Evolutionary conservation across 2,113 vertebrate genomes (phyloP).

Genomic region (Petrocephalus microphthalmus): DNA sequence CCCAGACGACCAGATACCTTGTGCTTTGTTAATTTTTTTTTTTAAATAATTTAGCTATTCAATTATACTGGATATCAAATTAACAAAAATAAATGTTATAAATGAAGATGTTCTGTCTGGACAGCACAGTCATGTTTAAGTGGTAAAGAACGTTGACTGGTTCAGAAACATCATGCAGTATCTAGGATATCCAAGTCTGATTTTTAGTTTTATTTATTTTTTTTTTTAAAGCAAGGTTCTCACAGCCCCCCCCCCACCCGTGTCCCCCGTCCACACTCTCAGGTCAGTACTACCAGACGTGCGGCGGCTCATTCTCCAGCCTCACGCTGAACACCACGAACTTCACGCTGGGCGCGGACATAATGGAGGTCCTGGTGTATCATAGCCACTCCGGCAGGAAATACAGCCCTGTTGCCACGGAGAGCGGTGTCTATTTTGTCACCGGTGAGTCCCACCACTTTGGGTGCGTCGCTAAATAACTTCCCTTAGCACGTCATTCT

Average conservation of each 20-base stretch:
- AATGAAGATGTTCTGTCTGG: background rate
- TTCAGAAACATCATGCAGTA: background rate
- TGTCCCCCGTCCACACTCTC: background rate
- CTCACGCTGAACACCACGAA: conserved; percentile 78
- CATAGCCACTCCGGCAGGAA: conserved; percentile 59
- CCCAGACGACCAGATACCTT: too few relatives aligned
- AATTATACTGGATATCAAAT: background rate
- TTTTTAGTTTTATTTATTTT: background rate
- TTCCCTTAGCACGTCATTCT: too few relatives aligned
- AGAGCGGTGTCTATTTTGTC: conserved; percentile 63
- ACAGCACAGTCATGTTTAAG: background rate
- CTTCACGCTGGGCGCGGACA: conserved; percentile 73
- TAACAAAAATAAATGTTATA: background rate
- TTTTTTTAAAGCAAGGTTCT: background rate
- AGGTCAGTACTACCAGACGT: conserved; percentile 82
- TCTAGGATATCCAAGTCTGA: background rate
- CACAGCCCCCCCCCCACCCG: background rate
- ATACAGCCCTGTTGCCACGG: conserved; percentile 65
- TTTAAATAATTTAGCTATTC: background rate
- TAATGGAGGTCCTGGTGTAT: conserved; percentile 79
- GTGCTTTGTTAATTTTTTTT: too few relatives aligned
- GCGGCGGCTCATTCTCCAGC: conserved; percentile 64
- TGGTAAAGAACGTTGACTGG: background rate
- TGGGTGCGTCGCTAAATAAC: too few relatives aligned
- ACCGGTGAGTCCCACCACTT: conserved; percentile 64